These are phyloP conservation scores for Tichodroma muraria DNA, from an alignment of 2,113 vertebrate genomes.

Conservation along the genomic window DNA sequence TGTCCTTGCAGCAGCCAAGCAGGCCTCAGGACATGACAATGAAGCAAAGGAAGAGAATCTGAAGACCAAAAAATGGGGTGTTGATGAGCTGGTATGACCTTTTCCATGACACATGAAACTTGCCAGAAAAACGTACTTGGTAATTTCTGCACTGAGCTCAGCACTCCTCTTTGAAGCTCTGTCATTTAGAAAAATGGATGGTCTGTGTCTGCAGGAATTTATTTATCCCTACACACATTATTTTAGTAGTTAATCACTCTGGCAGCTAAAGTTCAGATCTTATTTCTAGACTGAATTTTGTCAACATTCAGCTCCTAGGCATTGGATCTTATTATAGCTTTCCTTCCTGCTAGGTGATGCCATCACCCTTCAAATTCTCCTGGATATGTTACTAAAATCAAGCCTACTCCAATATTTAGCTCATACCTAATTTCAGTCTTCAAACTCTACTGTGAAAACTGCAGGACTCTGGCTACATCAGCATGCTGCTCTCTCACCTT, in stretches of 20 bases:
- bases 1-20: neutral
- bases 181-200: slow-evolving; percentile 14
- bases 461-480: neutral
- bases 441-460: neutral
- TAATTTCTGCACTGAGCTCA: neutral
- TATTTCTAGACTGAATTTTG: slow-evolving; percentile 11
- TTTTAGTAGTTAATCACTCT: slow-evolving; percentile 18
- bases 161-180: neutral
- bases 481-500: neutral
- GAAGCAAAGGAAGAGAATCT: neutral
- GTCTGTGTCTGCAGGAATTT: neutral
- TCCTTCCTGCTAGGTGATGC: neutral
- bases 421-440: neutral
- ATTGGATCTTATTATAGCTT: neutral
- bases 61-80: neutral
- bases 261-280: neutral
- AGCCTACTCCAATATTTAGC: neutral
- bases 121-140: neutral
- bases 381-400: neutral
- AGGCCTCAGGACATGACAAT: neutral
- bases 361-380: neutral
- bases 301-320: neutral
- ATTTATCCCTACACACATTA: neutral
- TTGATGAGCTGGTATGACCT: neutral
- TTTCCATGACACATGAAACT: neutral